Percentiles rank a stretch among this genome's conserved stretches.
Evolutionary conservation across 2,113 vertebrate genomes (phyloP).

Genomic region (Bolborhynchus lineola): DNA sequence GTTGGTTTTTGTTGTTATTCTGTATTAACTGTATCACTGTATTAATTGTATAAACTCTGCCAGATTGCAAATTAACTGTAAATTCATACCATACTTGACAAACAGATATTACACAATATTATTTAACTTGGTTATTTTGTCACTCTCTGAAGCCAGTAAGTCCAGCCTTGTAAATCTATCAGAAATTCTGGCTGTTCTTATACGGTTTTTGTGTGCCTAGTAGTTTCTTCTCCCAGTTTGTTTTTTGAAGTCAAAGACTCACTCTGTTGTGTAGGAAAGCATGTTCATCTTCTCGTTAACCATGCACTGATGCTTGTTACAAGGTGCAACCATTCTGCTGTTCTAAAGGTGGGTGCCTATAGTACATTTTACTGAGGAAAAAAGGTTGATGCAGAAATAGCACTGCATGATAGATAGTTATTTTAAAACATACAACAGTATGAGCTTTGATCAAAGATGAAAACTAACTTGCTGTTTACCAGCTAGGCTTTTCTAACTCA

Average conservation of each 20-base stretch:
- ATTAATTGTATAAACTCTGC: not conserved
- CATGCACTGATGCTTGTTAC: not conserved
- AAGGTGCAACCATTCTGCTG: not conserved
- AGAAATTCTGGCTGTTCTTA: not conserved
- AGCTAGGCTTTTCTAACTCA: not conserved
- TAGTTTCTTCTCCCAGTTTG: not conserved
- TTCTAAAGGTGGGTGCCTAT: not conserved
- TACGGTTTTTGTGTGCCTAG: not conserved
- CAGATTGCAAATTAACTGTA: not conserved
- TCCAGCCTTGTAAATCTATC: not conserved
- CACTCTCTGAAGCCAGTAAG: not conserved
- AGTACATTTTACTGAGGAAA: not conserved
- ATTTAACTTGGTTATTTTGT: not conserved
- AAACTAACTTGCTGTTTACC: not conserved
- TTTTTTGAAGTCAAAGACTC: not conserved
- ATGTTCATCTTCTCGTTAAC: not conserved
- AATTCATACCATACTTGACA: not conserved
- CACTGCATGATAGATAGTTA: not conserved
- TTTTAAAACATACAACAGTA: not conserved
- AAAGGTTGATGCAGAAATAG: not conserved
- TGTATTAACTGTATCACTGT: not conserved
- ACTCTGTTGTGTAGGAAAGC: not conserved
- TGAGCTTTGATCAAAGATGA: not conserved
- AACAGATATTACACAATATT: not conserved
- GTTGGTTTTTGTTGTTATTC: not conserved